Percentiles rank a stretch among this genome's conserved stretches.
Conservation (phyloP, 1,140 invertebrate genomes). For the Pseudomyrmex flavicornis region DNA sequence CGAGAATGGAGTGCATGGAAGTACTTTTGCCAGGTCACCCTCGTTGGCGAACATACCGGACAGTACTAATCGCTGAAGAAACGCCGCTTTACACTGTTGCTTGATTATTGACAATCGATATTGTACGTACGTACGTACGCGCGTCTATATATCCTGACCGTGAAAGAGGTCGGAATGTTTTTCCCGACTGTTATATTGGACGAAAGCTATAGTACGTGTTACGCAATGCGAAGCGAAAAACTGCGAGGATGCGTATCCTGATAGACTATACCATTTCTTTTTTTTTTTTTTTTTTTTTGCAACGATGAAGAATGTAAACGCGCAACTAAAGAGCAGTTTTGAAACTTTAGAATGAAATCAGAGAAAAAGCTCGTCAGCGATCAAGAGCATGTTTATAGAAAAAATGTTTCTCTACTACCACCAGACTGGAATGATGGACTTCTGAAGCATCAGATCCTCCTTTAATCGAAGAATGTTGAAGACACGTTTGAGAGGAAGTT, state of each 20-base stretch:
- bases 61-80: conserved; percentile 72
- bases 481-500: neutral
- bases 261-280: no score
- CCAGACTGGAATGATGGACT: neutral
- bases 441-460: neutral
- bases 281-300: no score
- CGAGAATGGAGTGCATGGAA: conserved; percentile 72
- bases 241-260: neutral
- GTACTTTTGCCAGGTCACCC: conserved; percentile 53
- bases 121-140: neutral
- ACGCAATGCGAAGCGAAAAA: neutral
- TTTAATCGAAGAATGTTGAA: neutral
- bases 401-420: no score
- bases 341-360: no score
- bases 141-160: conserved; percentile 65
- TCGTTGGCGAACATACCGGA: conserved; percentile 75
- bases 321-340: no score
- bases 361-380: no score
- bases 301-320: neutral
- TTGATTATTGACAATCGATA: conserved; percentile 85
- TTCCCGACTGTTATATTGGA: conserved; percentile 42
- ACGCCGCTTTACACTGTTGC: conserved; percentile 71
- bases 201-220: neutral
- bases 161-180: conserved; percentile 74
- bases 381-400: no score